Conservation (phyloP, 2,888 invertebrate species). For the Zaprionus obscuricornis region DNA sequence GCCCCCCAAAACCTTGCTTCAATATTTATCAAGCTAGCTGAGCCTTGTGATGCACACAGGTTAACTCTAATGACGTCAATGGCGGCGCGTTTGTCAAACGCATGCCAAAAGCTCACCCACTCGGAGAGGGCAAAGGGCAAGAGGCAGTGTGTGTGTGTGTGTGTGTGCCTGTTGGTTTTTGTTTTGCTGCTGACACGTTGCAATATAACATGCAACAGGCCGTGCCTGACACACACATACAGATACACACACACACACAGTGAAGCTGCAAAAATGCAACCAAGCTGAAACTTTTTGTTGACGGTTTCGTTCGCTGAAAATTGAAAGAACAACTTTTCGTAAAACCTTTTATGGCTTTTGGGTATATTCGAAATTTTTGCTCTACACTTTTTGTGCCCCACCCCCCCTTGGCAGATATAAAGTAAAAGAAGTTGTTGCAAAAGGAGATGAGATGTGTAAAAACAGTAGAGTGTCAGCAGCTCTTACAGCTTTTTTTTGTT, state of each 20-base stretch:
- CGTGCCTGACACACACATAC: too few species aligned
- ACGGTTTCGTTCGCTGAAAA: constrained; percentile 23
- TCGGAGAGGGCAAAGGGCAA: background rate
- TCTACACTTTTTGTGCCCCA: background rate
- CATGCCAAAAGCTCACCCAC: constrained; percentile 10
- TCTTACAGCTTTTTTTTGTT: too few species aligned
- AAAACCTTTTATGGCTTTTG: constrained; percentile 10
- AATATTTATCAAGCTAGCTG: constrained; percentile 6
- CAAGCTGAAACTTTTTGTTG: constrained; percentile 37
- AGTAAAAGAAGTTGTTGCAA: too few species aligned
- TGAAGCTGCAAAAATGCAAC: constrained; percentile 45
- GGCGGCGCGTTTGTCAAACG: constrained; percentile 46
- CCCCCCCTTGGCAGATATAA: too few species aligned
- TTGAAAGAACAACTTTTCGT: constrained; percentile 18
- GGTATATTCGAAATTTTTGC: constrained; percentile 2
- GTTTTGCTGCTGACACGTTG: constrained; percentile 63
- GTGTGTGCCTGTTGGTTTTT: constrained; percentile 7
- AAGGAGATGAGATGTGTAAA: too few species aligned
- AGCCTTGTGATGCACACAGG: constrained; percentile 18
- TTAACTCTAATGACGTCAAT: constrained; percentile 56
- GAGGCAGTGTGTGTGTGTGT: background rate
- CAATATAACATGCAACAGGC: constrained; percentile 69
- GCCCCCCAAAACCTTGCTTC: background rate
- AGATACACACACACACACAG: too few species aligned
- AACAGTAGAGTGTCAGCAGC: too few species aligned